These are phyloP conservation scores for Acrocephalus scirpaceus DNA, from an alignment of 2,797 vertebrate genomes.

Conservation along the genomic window DNA sequence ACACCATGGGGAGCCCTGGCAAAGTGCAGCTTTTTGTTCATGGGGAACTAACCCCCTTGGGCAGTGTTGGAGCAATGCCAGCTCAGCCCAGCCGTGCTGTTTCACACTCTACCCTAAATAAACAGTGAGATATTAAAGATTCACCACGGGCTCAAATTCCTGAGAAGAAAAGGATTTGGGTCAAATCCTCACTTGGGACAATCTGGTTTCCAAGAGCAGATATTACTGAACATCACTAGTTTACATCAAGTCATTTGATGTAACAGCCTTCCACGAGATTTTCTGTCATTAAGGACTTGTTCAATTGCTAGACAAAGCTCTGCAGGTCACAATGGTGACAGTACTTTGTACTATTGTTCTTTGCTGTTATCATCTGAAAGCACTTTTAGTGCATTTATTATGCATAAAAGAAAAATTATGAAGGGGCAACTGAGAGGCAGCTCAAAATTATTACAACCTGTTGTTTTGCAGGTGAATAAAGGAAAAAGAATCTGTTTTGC, in stretches of 20 bases:
- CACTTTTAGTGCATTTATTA: neutral
- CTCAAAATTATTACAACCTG: neutral
- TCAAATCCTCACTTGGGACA: neutral
- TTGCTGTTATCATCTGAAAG: neutral
- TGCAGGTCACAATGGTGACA: neutral
- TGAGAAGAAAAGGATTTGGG: neutral
- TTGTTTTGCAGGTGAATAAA: conserved; percentile 19
- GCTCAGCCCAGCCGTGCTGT: rapidly evolving
- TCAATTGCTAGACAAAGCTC: neutral
- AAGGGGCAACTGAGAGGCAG: neutral
- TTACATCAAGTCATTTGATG: neutral
- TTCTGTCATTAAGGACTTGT: neutral
- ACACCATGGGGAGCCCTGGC: rapidly evolving
- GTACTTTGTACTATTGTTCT: neutral
- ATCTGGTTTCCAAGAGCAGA: neutral
- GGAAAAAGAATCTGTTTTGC: neutral
- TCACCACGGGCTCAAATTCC: neutral
- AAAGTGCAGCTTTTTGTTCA: neutral
- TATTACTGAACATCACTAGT: neutral
- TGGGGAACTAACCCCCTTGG: rapidly evolving
- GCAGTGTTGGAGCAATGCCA: neutral
- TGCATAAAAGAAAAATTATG: neutral
- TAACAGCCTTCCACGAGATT: neutral
- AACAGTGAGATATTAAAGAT: neutral
- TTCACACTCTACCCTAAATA: neutral